Evolutionary conservation across 53 echinoderm and acorn worm genomes (phyloP), one percentile per base, ranked within the genome.

Genomic region (Paelopatides confundens): DNA sequence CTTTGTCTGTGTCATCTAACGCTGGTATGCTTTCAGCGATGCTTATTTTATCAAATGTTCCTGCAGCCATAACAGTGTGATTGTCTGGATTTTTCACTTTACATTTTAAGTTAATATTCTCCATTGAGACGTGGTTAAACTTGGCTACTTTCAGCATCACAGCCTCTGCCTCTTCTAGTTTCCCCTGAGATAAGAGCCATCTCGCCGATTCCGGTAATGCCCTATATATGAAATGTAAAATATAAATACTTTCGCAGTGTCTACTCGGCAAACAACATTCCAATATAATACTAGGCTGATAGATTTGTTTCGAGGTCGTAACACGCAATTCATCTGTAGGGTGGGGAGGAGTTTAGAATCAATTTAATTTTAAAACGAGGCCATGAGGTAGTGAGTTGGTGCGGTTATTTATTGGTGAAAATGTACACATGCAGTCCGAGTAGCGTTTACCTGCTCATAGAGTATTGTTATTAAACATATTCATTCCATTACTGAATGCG

Each of bases 151-250:
- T 39, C 29, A n/a, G 38, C 23, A 74, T 74, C 31, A 46, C 46
- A 33, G 17, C n/a, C 46, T 74, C 74, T n/a, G 74, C 74, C 14
- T 46, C 8, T 23, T 74, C 26, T 28, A 26, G 31, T 39, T 39
- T 74, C 39, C 74, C 74, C n/a, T 39, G 39, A 38, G 74, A 74
- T 0, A 74, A 9, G 21, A 40, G 74, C 74, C 74, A 74, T 39
- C 74, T 39, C 27, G 46, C 39, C 39, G 74, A 74, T 23, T 74
- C 74, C 26, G 74, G 74, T 40, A 74, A 23, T 27, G n/a, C 10
- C 74, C 74, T 74, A 21, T 21, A n/a, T 4, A 58, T n/a, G 2
- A 21, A 18, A n/a, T 23, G 21, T 58, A 58, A 4, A 15, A 2
- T 58, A 58, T 21, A 1, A 58, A 58, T 14, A 14, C 2, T 14